Percentiles rank a stretch among this genome's conserved stretches.
phyloP scores from a whole-genome alignment of 1,140 invertebrate species.

The Dinoponera quadriceps region DNA sequence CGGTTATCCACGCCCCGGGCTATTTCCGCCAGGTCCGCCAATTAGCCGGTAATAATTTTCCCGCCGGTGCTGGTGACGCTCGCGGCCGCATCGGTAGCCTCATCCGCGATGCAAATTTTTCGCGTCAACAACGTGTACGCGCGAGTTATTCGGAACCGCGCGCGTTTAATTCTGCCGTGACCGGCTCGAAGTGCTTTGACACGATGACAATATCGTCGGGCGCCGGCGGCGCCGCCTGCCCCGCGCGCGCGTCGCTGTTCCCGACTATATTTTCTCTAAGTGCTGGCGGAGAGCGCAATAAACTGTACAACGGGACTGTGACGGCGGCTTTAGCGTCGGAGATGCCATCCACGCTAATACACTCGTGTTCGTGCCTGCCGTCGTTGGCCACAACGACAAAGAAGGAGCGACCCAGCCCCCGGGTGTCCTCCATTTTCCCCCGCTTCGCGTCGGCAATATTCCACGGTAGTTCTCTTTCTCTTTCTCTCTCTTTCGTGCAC shows the following conservation, averaged over 20 bases:
- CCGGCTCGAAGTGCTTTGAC: neutral
- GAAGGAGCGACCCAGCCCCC: slow-evolving; percentile 39
- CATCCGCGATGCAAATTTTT: slow-evolving; percentile 40
- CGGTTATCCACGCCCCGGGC: slow-evolving; percentile 23
- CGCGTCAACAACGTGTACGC: slow-evolving; percentile 5
- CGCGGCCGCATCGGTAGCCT: neutral
- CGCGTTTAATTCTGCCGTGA: slow-evolving; percentile 23
- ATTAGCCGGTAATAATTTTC: slow-evolving; percentile 56
- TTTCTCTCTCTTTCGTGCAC: neutral
- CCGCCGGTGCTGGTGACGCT: slow-evolving; percentile 4
- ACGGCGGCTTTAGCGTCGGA: slow-evolving; percentile 22
- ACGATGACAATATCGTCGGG: neutral
- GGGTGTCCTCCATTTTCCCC: slow-evolving; percentile 51
- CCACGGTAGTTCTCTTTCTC: neutral
- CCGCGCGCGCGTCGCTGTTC: neutral
- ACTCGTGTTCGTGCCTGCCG: slow-evolving; percentile 30
- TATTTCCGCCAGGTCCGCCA: slow-evolving; percentile 45
- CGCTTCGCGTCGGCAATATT: neutral
- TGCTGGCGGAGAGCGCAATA: slow-evolving; percentile 21
- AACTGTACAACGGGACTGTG: slow-evolving; percentile 26
- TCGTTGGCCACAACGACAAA: slow-evolving; percentile 36
- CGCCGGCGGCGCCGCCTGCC: neutral
- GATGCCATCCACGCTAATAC: slow-evolving; percentile 61
- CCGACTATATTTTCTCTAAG: slow-evolving; percentile 38
- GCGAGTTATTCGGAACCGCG: slow-evolving; percentile 30